These are phyloP conservation scores for Bolinopsis microptera DNA, from an alignment of 37 sponge, comb jelly and placozoan species.

Conservation along the genomic window DNA sequence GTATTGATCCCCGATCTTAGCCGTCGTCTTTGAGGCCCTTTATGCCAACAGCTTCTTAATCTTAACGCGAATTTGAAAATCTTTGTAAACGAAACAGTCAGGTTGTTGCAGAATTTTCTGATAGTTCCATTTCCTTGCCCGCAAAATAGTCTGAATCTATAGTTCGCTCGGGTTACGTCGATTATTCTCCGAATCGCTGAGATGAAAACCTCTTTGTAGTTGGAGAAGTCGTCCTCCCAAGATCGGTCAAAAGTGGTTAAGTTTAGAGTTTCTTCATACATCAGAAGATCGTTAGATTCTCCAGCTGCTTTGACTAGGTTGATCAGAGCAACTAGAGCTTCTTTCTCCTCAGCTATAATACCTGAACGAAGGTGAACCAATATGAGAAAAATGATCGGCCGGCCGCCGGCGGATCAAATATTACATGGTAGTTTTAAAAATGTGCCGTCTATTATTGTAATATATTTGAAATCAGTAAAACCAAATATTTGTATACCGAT, in stretches of 20 bases:
- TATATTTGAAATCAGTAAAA: no score
- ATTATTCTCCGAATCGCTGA: not conserved
- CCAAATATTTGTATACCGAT: no score
- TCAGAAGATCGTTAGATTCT: not conserved
- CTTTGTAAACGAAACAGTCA: not conserved
- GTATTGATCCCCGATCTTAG: not conserved
- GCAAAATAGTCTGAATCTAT: no score
- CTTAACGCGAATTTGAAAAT: not conserved
- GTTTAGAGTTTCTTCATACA: not conserved
- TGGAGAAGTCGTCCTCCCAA: not conserved
- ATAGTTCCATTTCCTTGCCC: no score
- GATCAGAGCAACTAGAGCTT: not conserved
- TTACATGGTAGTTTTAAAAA: no score
- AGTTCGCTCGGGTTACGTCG: not conserved
- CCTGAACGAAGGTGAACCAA: not conserved
- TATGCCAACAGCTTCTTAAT: not conserved
- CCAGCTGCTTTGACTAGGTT: not conserved
- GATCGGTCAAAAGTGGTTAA: not conserved
- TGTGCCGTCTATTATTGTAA: no score
- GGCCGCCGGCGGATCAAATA: no score
- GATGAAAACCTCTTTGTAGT: not conserved
- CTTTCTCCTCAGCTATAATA: not conserved
- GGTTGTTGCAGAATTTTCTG: no score
- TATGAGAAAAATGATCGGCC: no score
- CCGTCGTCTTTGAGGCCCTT: not conserved